phyloP scores from a whole-genome alignment of 2,113 vertebrate genomes.

The Odocoileus virginianus region DNA sequence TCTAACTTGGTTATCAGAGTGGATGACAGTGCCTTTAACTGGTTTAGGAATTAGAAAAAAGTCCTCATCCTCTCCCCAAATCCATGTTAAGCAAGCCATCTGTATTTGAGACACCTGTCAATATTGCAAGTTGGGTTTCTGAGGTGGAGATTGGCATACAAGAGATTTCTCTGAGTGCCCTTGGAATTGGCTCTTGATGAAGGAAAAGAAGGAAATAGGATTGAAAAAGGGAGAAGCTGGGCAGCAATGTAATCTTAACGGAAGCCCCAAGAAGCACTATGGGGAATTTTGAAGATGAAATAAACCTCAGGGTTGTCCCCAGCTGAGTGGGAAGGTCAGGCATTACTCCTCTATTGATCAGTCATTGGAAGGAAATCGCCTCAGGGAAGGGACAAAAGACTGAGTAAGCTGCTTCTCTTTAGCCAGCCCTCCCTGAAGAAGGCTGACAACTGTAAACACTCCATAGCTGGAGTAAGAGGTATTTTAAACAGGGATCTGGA shows the following conservation, averaged over 20 bases:
- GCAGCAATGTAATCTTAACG: background rate
- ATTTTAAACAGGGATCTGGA: background rate
- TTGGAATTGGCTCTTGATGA: background rate
- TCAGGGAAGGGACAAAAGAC: background rate
- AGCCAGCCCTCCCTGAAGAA: background rate
- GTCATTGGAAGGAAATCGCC: background rate
- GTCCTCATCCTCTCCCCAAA: background rate
- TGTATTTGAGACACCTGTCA: background rate
- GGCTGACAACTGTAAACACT: background rate
- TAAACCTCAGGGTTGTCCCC: background rate
- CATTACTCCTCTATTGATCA: background rate
- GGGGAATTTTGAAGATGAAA: background rate
- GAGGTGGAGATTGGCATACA: background rate
- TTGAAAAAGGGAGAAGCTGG: rapidly evolving
- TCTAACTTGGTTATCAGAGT: background rate
- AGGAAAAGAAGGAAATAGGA: background rate
- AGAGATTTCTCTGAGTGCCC: background rate
- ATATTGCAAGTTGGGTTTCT: background rate
- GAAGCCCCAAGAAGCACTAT: background rate
- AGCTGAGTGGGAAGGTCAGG: background rate
- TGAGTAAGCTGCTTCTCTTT: background rate
- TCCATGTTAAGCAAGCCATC: background rate
- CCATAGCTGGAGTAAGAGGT: background rate
- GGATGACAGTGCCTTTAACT: background rate
- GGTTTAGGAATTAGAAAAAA: background rate